phyloP scores from a whole-genome alignment of 2,797 vertebrate species.

The Stomatorhinus walkeri region DNA sequence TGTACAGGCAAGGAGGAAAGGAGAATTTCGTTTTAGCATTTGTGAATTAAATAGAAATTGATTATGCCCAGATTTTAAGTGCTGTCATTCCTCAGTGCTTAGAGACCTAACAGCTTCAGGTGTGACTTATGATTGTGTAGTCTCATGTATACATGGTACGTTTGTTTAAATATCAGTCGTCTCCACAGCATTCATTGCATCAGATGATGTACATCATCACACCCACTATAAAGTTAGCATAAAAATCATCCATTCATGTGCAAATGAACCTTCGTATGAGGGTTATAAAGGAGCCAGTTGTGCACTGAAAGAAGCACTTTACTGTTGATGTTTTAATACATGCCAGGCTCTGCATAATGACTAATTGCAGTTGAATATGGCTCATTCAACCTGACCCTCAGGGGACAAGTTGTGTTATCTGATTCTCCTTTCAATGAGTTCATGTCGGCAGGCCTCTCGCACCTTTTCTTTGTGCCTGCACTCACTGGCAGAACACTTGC shows the following conservation, averaged over 20 bases:
- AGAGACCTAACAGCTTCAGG: constrained; percentile 29
- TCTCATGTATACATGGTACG: not conserved
- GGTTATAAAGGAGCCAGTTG: not conserved
- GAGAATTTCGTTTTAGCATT: constrained; percentile 63
- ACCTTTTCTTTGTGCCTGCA: not conserved
- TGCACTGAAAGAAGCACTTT: not conserved
- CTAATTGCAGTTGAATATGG: not conserved
- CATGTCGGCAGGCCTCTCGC: not conserved
- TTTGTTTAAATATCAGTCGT: constrained; percentile 4
- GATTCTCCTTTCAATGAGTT: not conserved
- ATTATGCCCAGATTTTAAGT: constrained; percentile 55
- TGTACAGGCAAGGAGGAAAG: constrained; percentile 58
- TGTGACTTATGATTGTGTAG: constrained; percentile 49
- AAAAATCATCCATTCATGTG: not conserved
- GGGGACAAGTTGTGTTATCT: not conserved
- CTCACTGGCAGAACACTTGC: not conserved
- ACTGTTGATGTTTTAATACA: constrained; percentile 37
- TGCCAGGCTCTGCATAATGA: constrained; percentile 24
- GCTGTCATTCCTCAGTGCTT: constrained; percentile 54
- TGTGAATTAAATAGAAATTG: constrained; percentile 65
- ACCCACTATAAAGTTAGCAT: not conserved
- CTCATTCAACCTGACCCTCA: not conserved
- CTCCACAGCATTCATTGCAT: not conserved
- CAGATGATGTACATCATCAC: not conserved
- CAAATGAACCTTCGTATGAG: not conserved